These are phyloP conservation scores for Shinisaurus crocodilurus DNA, from an alignment of 2,113 vertebrate species.

Conservation along the genomic window DNA sequence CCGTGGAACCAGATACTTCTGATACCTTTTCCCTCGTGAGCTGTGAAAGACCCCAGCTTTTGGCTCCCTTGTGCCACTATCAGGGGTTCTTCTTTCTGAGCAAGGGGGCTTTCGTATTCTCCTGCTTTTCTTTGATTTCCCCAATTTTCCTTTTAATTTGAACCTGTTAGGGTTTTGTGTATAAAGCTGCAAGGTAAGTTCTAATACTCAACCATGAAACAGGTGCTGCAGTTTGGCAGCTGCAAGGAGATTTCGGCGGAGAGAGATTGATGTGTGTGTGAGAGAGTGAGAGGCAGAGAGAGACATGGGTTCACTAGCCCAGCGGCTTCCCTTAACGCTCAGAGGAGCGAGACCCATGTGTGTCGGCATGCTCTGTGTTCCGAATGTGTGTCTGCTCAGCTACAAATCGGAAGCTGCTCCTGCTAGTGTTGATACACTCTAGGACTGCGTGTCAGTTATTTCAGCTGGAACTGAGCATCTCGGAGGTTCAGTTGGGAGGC, in stretches of 20 bases:
- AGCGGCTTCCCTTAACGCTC: conserved; percentile 22
- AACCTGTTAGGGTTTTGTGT: conserved; percentile 53
- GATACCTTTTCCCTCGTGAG: conserved; percentile 53
- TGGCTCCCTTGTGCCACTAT: not conserved
- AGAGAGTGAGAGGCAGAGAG: not conserved
- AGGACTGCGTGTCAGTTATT: conserved; percentile 22
- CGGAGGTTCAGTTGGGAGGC: conserved; percentile 17
- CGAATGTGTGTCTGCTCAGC: not conserved
- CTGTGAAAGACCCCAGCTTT: not conserved
- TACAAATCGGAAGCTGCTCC: conserved; percentile 35
- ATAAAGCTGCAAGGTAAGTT: conserved; percentile 80
- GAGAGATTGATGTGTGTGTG: conserved; percentile 4
- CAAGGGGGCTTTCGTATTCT: conserved; percentile 65
- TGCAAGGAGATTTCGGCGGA: not conserved
- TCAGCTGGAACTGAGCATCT: conserved; percentile 54
- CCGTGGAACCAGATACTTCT: conserved; percentile 56
- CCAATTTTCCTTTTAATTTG: conserved; percentile 58
- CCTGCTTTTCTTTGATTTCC: conserved; percentile 66
- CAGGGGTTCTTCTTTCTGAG: conserved; percentile 67
- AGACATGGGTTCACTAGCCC: not conserved
- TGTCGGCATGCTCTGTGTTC: conserved; percentile 29
- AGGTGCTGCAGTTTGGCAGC: not conserved
- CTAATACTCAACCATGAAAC: not conserved
- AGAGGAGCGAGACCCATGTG: conserved; percentile 33
- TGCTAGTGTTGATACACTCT: conserved; percentile 27